Base-by-base conservation (phyloP, 2,113 vertebrate genomes). In the Neolamprologus fasciatus region DNA sequence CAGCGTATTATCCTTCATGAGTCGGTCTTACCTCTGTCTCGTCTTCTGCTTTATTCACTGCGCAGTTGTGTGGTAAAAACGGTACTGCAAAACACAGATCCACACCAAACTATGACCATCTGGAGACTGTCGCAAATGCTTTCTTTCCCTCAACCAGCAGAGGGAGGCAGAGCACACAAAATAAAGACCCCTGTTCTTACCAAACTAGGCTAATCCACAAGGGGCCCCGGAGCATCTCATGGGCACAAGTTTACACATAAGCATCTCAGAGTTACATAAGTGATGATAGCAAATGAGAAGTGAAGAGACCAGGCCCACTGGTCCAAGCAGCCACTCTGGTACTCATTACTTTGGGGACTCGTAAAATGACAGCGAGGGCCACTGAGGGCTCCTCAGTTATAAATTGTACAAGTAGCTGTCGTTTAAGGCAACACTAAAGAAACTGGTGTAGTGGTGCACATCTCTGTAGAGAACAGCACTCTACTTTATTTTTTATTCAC, bases 11-110 rank as follows among this genome's bases (percentile, higher is more conserved):
- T 51, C 26, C 16, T 31, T n/a, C 19, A 78, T 35, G 13, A 85
- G 16, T 35, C 6, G 3, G 23, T 21, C 97, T 95, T 93, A 99
- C 98, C 98, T 98, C 97, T 71, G 97, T 93, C 26, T 98, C 97
- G 13, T 78, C 98, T 88, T 98, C 98, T 63, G 97, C 94, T 93
- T 92, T 97, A 88, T 98, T 98, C 16, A 97, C 97, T 54, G 97
- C 97, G 90, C 98, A 94, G 92, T 95, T 97, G 87, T 98, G 98
- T 89, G 98, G 95, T 92, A 98, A 95, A 90, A 98, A 98, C 40
- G 97, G 84, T 93, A 99, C 98, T 98, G 94, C 3, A 78, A 90
- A 53, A 42, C 19, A 82, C 23, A 91, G 11, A 90, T 3, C 66
- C 10, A 91, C 2, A 86, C 1, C 19, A 71, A 14, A 14, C 12